Conservation (phyloP, 2,797 vertebrate species). For the Columba guinea region DNA sequence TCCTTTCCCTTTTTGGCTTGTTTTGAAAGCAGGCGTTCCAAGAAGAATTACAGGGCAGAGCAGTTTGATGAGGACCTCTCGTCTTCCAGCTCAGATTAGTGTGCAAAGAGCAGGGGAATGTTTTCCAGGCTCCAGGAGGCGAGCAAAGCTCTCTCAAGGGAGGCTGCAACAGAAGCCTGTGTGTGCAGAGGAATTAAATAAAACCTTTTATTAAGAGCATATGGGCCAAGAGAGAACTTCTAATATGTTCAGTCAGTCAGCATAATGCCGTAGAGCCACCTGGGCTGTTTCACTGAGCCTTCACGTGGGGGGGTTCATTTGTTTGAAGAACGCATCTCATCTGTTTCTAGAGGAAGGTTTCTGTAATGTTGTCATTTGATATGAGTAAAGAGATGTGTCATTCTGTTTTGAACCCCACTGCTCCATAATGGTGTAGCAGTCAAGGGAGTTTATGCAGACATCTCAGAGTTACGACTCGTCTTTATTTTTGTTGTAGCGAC, state of each 20-base stretch:
- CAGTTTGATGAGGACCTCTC: conserved; percentile 8
- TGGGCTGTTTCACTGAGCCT: not conserved
- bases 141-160: conserved; percentile 23
- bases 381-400: not conserved
- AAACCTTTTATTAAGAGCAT: not conserved
- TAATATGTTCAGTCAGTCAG: not conserved
- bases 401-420: not conserved
- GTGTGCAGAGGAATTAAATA: conserved; percentile 37
- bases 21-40: conserved; percentile 67
- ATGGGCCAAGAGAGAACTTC: not conserved
- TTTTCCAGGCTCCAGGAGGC: conserved; percentile 21
- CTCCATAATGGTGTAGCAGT: not conserved
- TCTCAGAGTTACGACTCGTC: not conserved
- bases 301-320: not conserved
- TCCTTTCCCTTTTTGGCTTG: conserved; percentile 39
- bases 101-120: conserved; percentile 5
- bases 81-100: not conserved
- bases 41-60: conserved; percentile 33
- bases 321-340: not conserved
- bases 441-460: not conserved
- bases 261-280: not conserved
- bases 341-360: conserved; percentile 18
- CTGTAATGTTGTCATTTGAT: not conserved
- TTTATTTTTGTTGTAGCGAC: not conserved
- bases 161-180: conserved; percentile 11